Percentiles rank a stretch among this genome's conserved stretches.
Evolutionary conservation across 1,140 invertebrate genomes (phyloP).

Genomic region (Oryctes rhinoceros): DNA sequence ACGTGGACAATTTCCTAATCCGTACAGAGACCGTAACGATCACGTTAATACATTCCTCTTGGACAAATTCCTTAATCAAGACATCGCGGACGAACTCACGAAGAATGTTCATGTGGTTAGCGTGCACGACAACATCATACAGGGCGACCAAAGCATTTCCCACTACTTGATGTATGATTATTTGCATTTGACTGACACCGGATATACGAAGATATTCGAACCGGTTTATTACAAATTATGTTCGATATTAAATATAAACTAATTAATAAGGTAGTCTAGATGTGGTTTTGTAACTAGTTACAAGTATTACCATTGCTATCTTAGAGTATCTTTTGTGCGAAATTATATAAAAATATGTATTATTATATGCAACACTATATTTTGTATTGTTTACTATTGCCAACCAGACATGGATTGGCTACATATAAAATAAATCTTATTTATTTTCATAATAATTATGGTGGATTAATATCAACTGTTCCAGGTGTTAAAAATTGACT

Average conservation of each 20-base stretch:
- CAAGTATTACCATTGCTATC: not conserved
- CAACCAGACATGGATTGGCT: not conserved
- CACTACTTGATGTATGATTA: conserved; percentile 78
- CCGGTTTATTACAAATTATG: conserved; percentile 67
- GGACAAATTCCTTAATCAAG: conserved; percentile 59
- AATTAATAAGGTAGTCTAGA: not conserved
- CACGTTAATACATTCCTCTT: conserved; percentile 69
- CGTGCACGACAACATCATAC: conserved; percentile 68
- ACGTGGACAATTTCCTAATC: conserved; percentile 72
- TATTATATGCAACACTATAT: not conserved
- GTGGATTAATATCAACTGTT: too few species aligned
- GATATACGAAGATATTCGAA: conserved; percentile 72
- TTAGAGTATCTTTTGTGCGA: not conserved
- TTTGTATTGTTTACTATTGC: not conserved
- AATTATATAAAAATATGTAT: not conserved
- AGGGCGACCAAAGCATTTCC: conserved; percentile 69
- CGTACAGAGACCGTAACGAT: conserved; percentile 68
- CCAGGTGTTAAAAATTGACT: too few species aligned
- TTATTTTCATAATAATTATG: not conserved
- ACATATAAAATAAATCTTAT: not conserved
- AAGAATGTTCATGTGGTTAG: conserved; percentile 62
- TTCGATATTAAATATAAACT: conserved; percentile 23
- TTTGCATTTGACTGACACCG: conserved; percentile 72
- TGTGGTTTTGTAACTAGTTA: not conserved
- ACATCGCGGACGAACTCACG: conserved; percentile 53